Evolutionary conservation across 2,113 vertebrate genomes (phyloP), one percentile per base, ranked within the genome.

Genomic region (Monarcha castaneiventris): DNA sequence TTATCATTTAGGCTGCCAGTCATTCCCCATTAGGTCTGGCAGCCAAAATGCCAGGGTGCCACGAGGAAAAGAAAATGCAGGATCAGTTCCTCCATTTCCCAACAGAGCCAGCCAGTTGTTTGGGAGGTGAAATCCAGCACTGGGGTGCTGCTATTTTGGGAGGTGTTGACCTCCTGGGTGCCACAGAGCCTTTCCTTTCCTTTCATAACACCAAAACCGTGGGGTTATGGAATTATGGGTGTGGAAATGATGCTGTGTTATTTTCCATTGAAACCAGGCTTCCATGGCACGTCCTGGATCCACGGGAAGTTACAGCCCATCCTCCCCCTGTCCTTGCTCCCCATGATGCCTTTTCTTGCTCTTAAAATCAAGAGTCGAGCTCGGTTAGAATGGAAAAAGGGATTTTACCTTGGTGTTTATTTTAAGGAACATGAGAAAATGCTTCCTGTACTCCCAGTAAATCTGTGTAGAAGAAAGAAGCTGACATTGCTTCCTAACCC

Each of bases 141-240:
- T 9, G n/a, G 39, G 52, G n/a, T 4, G 22, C 25, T 58, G 56
- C 33, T 80, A 3, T 77, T 92, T 55, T 55, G 55, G 59, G 88
- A 88, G 12, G 32, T 39, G 54, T 5, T 20, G 8, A 13, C 30
- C 87, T 29, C 41, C 58, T 77, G 51, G 48, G 12, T 43, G 37
- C 9, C 55, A 0, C 32, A 3, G 22, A 71, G 35, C n/a, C 37
- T 4, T 75, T 84, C 11, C 37, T 4, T 75, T 84, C 11, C 21
- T 72, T 77, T 46, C 0, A 0, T 18, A 27, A 9, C 61, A 11
- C 17, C n/a, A 13, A 3, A 23, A 1, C 3, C 0, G 0, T 11
- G 76, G 32, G 8, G 10, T 6, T 58, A 3, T 17, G 12, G 6
- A 39, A 3, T 44, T 3, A 4, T 37, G 67, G 26, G 3, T 3